Percentiles rank a stretch among this genome's conserved stretches.
These are phyloP conservation scores for Lochmaea crataegi DNA, from an alignment of 2,888 invertebrate species.

Conservation along the genomic window DNA sequence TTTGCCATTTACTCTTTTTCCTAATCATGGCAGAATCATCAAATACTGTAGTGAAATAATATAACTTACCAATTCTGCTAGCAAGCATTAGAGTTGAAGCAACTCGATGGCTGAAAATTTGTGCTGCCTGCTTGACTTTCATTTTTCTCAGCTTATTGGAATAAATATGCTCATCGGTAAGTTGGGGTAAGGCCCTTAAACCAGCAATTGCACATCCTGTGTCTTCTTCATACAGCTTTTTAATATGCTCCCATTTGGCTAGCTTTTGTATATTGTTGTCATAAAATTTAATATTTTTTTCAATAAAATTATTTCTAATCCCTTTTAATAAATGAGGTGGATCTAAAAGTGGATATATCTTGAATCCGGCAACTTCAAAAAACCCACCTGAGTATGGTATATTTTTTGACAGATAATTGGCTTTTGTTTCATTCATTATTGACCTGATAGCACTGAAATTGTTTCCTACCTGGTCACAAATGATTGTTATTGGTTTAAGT, in stretches of 20 bases:
- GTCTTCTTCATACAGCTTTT: slow-evolving; percentile 13
- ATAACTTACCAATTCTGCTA: slow-evolving; percentile 7
- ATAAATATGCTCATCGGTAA: slow-evolving; percentile 10
- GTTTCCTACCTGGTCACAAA: slow-evolving; percentile 36
- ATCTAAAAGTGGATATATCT: slow-evolving; percentile 37
- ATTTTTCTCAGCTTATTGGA: slow-evolving; percentile 6
- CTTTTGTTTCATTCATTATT: slow-evolving; percentile 32
- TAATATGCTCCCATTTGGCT: slow-evolving; percentile 40
- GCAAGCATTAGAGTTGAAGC: slow-evolving; percentile 8
- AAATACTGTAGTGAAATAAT: too few relatives aligned
- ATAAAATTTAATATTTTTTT: slow-evolving; percentile 22
- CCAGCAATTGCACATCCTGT: background rate
- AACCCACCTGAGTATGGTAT: background rate
- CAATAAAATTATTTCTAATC: slow-evolving; percentile 30
- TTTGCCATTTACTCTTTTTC: too few relatives aligned
- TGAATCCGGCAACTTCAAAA: slow-evolving; percentile 32
- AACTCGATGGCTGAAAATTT: slow-evolving; percentile 17
- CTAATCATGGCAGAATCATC: too few relatives aligned
- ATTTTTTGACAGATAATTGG: slow-evolving; percentile 16
- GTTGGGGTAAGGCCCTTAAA: background rate
- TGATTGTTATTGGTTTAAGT: slow-evolving; percentile 35
- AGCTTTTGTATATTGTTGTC: slow-evolving; percentile 9
- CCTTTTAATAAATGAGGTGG: slow-evolving; percentile 40
- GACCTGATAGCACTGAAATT: slow-evolving; percentile 25
- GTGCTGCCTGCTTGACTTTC: slow-evolving; percentile 12